These are phyloP conservation scores for Danionella dracula DNA, from an alignment of 2,797 vertebrate genomes.

Conservation along the genomic window DNA sequence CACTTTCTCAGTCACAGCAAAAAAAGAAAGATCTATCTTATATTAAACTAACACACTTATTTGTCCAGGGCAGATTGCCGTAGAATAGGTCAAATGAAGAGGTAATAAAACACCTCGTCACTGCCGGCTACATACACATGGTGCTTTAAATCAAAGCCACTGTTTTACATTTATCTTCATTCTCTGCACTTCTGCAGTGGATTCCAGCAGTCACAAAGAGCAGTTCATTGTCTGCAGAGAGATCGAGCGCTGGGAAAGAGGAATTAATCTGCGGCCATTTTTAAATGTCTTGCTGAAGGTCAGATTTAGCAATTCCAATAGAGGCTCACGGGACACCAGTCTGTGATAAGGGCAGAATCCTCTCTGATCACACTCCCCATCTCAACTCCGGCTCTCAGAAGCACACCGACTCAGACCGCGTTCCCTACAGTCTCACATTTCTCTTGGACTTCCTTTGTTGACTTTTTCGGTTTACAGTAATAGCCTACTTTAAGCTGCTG, in stretches of 20 bases:
- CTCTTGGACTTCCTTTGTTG: no score
- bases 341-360: slow-evolving; percentile 42
- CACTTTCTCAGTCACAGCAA: no score
- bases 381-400: not conserved
- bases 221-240: slow-evolving; percentile 12
- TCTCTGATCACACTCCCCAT: slow-evolving; percentile 38
- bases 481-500: no score
- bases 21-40: no score
- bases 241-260: slow-evolving; percentile 8
- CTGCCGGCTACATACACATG: not conserved
- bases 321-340: slow-evolving; percentile 20
- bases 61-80: no score
- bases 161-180: not conserved
- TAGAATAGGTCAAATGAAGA: no score
- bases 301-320: slow-evolving; percentile 53
- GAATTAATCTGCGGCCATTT: slow-evolving; percentile 43
- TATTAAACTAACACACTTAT: no score
- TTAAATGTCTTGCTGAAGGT: slow-evolving; percentile 54
- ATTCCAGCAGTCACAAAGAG: not conserved
- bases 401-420: not conserved
- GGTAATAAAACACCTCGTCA: not conserved
- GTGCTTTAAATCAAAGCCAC: not conserved
- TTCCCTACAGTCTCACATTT: no score
- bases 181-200: not conserved
- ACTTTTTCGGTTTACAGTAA: no score